Conservation (phyloP, 2,888 invertebrate species). For the Heliconius hortense region DNA sequence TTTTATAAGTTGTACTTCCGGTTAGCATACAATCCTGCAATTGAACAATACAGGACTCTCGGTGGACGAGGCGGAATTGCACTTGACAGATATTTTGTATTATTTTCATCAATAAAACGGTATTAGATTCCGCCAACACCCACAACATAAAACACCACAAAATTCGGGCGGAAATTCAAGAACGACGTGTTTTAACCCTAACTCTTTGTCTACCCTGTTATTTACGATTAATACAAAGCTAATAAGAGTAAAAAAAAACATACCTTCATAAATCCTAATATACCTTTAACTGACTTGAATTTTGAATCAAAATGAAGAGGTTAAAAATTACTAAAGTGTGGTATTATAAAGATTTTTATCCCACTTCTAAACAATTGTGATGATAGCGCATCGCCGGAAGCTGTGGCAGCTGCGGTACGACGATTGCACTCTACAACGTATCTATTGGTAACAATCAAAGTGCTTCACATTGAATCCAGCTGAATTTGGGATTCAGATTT, state of each 20-base stretch:
- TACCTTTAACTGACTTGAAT: neutral
- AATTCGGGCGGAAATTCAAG: neutral
- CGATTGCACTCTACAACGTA: neutral
- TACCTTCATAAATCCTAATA: neutral
- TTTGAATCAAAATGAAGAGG: neutral
- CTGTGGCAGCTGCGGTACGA: slow-evolving; percentile 8
- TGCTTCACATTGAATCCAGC: neutral
- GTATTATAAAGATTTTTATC: slow-evolving; percentile 14
- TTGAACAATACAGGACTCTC: too few relatives aligned
- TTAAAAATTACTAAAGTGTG: neutral
- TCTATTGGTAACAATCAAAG: slow-evolving; percentile 17
- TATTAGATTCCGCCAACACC: too few relatives aligned
- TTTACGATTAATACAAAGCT: neutral
- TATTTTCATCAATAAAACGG: neutral
- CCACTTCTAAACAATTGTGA: slow-evolving; percentile 6
- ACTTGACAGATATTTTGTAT: too few relatives aligned
- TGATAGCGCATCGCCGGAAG: slow-evolving; percentile 23
- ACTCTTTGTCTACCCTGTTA: neutral
- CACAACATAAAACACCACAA: neutral
- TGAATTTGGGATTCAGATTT: neutral
- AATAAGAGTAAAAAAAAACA: neutral
- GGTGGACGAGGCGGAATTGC: too few relatives aligned
- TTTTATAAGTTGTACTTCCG: too few relatives aligned
- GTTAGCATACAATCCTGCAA: too few relatives aligned
- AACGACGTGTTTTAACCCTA: too few relatives aligned